Evolutionary conservation across 2,888 invertebrate genomes (phyloP).

Genomic region (Pterobdella sp.): DNA sequence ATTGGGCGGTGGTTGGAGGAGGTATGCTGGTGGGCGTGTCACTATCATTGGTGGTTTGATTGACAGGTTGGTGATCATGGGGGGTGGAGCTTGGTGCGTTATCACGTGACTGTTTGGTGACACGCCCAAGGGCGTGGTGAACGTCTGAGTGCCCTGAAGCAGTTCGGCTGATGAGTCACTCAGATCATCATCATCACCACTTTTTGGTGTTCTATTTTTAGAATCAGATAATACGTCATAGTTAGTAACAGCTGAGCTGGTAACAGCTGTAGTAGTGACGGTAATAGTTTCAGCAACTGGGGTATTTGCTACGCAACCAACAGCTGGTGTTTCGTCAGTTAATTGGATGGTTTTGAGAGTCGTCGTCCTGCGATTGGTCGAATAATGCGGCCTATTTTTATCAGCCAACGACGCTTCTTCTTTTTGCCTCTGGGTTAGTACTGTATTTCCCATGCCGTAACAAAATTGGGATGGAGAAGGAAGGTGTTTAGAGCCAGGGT

Average conservation of each 20-base stretch:
- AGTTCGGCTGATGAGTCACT: slow-evolving; percentile 9
- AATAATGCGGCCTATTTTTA: neutral
- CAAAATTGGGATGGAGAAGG: slow-evolving; percentile 22
- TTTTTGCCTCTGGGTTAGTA: neutral
- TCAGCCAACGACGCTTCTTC: slow-evolving; percentile 3
- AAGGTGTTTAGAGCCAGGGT: neutral
- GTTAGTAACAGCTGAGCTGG: neutral
- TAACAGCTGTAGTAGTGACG: neutral
- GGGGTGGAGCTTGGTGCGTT: no score
- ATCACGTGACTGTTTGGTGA: no score
- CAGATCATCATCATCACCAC: neutral
- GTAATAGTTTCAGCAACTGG: neutral
- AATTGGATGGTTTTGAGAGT: slow-evolving; percentile 4
- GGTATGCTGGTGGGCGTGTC: no score
- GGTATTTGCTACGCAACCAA: neutral
- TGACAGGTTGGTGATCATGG: no score
- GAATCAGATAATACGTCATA: no score
- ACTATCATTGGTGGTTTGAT: no score
- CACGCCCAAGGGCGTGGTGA: neutral
- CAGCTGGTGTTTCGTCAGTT: neutral
- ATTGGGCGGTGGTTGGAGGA: no score
- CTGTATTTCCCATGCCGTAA: neutral
- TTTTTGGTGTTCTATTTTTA: neutral
- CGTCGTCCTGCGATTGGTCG: neutral
- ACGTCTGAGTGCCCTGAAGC: neutral